Conservation (phyloP, 2,113 vertebrate genomes). For the Proterorhinus semilunaris region DNA sequence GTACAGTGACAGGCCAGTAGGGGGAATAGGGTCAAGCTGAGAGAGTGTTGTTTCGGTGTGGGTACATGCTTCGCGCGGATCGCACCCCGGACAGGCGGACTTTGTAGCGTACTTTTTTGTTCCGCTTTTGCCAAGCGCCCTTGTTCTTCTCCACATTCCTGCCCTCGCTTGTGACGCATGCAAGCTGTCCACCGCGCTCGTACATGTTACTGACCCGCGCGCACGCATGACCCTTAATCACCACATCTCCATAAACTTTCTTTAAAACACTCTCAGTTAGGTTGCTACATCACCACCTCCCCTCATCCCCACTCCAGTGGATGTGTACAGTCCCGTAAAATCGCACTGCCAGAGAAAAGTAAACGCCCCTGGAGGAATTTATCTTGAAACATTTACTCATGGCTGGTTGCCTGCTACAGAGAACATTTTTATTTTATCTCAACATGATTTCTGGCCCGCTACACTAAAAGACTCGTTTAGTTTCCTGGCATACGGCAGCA, state of each 20-base stretch:
- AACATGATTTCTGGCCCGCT: conserved; percentile 35
- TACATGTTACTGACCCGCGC: conserved; percentile 50
- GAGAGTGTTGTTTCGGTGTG: conserved; percentile 1
- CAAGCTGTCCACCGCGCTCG: conserved; percentile 42
- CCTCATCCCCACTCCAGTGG: not conserved
- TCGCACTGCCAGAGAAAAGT: conserved; percentile 23
- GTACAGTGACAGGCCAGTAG: not conserved
- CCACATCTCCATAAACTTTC: conserved; percentile 22
- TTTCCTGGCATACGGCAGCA: conserved; percentile 9
- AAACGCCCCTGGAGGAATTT: conserved; percentile 54
- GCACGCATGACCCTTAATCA: conserved; percentile 25
- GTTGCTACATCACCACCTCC: not conserved
- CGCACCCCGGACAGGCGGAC: conserved; percentile 23
- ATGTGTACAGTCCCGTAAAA: conserved; percentile 30
- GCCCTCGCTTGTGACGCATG: conserved; percentile 61
- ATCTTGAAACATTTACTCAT: conserved; percentile 51
- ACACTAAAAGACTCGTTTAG: conserved; percentile 24
- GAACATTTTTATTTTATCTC: conserved; percentile 42
- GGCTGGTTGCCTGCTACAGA: conserved; percentile 43
- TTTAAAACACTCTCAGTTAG: conserved; percentile 29
- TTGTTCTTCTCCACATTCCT: conserved; percentile 14
- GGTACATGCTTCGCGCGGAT: conserved; percentile 55
- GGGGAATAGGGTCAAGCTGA: conserved; percentile 31
- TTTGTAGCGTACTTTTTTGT: conserved; percentile 8
- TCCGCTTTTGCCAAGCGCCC: conserved; percentile 17